A percentile compares a stretch with the other conserved stretches of the same genome.
Conservation (phyloP, 2,797 vertebrate genomes). For the Lacerta viridis region DNA sequence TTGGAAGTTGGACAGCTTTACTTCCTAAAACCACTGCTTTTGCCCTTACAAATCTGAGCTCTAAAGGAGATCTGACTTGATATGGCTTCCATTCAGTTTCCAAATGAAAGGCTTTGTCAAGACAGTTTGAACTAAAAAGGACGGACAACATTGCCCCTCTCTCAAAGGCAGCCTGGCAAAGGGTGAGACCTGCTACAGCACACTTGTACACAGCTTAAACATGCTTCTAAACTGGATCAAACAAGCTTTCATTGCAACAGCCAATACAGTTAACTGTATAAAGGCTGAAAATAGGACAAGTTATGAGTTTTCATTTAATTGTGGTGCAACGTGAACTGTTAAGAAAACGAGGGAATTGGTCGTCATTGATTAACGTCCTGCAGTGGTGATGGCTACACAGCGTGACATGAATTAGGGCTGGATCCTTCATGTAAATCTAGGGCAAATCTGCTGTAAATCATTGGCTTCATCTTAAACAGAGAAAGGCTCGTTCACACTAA, state of each 20-base stretch:
- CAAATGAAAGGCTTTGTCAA: neutral
- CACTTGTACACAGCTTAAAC: neutral
- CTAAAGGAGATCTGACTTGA: neutral
- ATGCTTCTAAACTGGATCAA: neutral
- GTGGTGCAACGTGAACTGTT: neutral
- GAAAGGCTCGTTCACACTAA: neutral
- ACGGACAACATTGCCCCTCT: neutral
- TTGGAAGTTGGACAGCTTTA: neutral
- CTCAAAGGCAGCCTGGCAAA: neutral
- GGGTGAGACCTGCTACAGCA: neutral
- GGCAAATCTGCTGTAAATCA: neutral
- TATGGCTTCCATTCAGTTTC: neutral
- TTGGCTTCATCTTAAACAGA: neutral
- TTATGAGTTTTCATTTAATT: neutral
- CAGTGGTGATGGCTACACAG: neutral
- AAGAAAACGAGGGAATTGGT: slow-evolving; percentile 15
- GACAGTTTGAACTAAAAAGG: neutral
- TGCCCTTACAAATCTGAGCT: neutral
- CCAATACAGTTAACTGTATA: neutral
- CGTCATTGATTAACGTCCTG: neutral
- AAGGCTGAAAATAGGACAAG: neutral
- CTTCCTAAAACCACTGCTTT: neutral
- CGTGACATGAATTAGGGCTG: neutral
- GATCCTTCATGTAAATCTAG: neutral
- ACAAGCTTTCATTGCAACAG: neutral